Evolutionary conservation across 2,888 invertebrate species (phyloP).

Genomic region (Luperina testacea): DNA sequence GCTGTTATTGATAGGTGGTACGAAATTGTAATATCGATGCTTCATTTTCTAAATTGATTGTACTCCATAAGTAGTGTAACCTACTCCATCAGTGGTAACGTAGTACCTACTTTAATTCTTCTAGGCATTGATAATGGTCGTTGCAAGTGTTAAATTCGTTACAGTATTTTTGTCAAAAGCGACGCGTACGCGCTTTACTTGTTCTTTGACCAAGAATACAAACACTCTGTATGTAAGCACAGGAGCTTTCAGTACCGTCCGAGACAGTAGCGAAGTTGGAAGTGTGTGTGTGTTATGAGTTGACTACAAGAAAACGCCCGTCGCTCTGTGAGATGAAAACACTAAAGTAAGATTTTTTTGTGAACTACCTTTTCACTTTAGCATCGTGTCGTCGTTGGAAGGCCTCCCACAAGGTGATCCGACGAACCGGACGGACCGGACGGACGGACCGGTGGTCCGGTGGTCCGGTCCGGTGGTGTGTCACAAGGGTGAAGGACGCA

Average conservation of each 20-base stretch:
- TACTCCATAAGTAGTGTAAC: not conserved
- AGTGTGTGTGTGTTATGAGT: too few relatives aligned
- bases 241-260: not conserved
- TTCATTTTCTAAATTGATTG: conserved; percentile 2
- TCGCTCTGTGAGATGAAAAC: too few relatives aligned
- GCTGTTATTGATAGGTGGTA: not conserved
- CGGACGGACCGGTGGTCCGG: too few relatives aligned
- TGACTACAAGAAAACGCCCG: too few relatives aligned
- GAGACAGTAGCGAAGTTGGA: too few relatives aligned
- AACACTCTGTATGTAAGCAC: not conserved
- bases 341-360: not conserved
- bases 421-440: too few relatives aligned
- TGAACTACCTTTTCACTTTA: not conserved
- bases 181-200: not conserved
- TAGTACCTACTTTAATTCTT: not conserved
- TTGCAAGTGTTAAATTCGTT: not conserved
- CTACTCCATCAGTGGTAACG: not conserved
- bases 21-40: conserved; percentile 13
- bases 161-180: not conserved
- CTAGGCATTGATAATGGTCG: not conserved
- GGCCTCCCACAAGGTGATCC: too few relatives aligned
- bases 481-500: too few relatives aligned
- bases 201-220: not conserved
- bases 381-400: too few relatives aligned
- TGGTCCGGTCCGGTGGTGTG: too few relatives aligned